These are phyloP conservation scores for Polietes domitor DNA, from an alignment of 2,888 invertebrate genomes.

Conservation along the genomic window DNA sequence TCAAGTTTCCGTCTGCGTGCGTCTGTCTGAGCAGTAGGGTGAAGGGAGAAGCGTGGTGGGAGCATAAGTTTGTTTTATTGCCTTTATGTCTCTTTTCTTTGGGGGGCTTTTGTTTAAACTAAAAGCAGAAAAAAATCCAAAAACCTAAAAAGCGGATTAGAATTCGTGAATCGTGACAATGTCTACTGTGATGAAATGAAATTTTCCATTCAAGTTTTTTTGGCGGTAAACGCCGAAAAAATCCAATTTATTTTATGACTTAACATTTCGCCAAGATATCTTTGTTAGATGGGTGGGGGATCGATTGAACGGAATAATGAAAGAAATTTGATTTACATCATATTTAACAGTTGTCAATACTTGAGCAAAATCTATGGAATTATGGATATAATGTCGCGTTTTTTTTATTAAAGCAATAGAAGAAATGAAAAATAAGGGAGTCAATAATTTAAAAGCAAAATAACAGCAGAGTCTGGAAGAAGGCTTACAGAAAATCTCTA, in stretches of 20 bases:
- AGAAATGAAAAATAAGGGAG: no score
- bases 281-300: neutral
- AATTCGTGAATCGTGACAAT: constrained; percentile 37
- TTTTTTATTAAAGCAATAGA: no score
- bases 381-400: neutral
- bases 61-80: constrained; percentile 1
- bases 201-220: neutral
- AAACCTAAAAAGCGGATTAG: neutral
- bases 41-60: no score
- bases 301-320: neutral
- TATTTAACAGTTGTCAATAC: neutral
- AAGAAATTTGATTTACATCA: neutral
- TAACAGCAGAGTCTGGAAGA: no score
- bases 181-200: constrained; percentile 6
- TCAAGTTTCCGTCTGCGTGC: constrained; percentile 14
- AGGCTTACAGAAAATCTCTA: no score
- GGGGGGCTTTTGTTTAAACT: constrained; percentile 10
- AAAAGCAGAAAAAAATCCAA: neutral
- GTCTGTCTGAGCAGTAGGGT: no score
- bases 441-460: no score
- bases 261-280: neutral
- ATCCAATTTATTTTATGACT: constrained; percentile 40
- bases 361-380: neutral
- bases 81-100: neutral
- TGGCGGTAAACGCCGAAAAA: constrained; percentile 2